These are phyloP conservation scores for Loxodonta africana DNA, from an alignment of 2,113 vertebrate species.

Conservation along the genomic window DNA sequence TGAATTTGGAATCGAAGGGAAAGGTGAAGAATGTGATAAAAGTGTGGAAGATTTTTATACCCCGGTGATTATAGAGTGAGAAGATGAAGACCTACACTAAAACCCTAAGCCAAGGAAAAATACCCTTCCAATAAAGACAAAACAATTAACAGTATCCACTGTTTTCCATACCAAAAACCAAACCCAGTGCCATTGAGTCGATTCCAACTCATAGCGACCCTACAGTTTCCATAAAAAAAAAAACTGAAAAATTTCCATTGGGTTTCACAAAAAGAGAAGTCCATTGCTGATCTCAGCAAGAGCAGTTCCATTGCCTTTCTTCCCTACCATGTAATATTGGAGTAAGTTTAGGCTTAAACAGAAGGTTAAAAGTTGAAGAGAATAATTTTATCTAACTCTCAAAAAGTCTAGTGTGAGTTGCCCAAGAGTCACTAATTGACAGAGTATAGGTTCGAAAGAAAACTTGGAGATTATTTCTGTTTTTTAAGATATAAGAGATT, in stretches of 20 bases:
- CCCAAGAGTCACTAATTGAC: neutral
- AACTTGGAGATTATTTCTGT: neutral
- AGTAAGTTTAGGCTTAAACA: neutral
- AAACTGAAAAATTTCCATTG: neutral
- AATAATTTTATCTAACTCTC: neutral
- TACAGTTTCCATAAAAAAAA: neutral
- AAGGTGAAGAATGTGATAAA: neutral
- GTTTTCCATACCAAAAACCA: neutral
- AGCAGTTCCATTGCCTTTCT: neutral
- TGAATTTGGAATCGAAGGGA: neutral
- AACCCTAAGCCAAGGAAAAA: neutral
- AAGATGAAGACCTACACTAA: neutral
- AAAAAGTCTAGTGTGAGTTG: neutral
- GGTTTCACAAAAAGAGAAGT: neutral
- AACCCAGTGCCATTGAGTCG: no score
- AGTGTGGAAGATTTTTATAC: neutral
- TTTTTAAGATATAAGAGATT: neutral
- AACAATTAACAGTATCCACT: neutral
- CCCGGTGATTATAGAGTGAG: neutral
- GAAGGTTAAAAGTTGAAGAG: conserved; percentile 17
- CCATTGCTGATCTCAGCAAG: neutral
- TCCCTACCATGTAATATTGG: neutral
- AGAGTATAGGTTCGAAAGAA: neutral
- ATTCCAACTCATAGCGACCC: no score
- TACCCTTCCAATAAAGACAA: neutral